phyloP scores from a whole-genome alignment of 2,113 vertebrate species.

The Cyanocitta stelleri region DNA sequence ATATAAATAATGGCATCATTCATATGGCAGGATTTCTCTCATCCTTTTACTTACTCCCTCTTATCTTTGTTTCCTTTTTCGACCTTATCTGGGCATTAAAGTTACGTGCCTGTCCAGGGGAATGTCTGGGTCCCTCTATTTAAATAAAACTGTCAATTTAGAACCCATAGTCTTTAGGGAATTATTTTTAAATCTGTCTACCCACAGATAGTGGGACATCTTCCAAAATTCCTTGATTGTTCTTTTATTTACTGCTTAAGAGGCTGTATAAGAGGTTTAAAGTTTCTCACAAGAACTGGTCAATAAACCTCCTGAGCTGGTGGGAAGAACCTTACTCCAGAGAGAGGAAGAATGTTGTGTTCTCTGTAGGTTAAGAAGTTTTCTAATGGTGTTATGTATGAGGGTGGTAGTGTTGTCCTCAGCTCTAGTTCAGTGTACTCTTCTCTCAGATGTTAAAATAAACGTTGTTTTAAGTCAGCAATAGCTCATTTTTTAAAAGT shows the following conservation, averaged over 20 bases:
- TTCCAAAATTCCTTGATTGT: neutral
- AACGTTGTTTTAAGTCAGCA: neutral
- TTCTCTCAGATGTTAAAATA: neutral
- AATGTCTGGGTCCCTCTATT: neutral
- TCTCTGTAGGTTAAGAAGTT: neutral
- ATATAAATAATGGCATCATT: neutral
- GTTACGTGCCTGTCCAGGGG: neutral
- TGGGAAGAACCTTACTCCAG: neutral
- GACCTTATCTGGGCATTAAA: neutral
- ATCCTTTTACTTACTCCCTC: neutral
- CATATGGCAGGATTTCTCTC: neutral
- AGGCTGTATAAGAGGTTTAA: neutral
- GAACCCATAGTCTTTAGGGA: neutral
- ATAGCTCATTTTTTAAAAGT: neutral
- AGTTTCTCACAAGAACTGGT: neutral
- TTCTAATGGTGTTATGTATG: neutral
- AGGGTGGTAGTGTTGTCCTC: neutral
- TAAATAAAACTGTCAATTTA: neutral
- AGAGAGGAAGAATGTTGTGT: neutral
- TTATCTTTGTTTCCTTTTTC: neutral
- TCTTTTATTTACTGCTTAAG: slow-evolving; percentile 10
- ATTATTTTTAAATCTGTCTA: neutral
- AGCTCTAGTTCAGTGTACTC: neutral
- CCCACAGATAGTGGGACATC: neutral
- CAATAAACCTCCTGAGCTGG: neutral